These are phyloP conservation scores for Ceyx margarethae DNA, from an alignment of 2,113 vertebrate species.

Conservation along the genomic window DNA sequence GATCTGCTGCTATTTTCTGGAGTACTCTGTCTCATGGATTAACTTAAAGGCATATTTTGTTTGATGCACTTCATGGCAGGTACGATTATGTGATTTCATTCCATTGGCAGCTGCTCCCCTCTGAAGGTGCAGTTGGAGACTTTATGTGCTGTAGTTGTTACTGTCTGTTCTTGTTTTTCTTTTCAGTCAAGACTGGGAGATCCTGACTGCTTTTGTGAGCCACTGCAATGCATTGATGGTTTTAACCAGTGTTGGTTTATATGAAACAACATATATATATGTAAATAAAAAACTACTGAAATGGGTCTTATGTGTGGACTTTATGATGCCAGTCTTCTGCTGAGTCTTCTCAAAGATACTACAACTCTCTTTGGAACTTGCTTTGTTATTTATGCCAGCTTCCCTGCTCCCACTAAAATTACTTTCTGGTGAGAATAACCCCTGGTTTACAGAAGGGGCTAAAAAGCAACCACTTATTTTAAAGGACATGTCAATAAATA, in stretches of 20 bases:
- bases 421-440: not conserved
- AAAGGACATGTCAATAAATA: not conserved
- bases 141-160: not conserved
- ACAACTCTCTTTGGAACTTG: not conserved
- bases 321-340: not conserved
- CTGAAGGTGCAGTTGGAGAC: not conserved
- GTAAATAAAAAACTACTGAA: not conserved
- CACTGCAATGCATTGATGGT: accelerated
- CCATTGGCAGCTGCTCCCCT: not conserved
- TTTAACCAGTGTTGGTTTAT: not conserved
- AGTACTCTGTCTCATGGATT: not conserved
- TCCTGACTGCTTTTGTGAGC: not conserved
- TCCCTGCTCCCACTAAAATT: not conserved
- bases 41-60: not conserved
- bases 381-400: not conserved
- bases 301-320: not conserved
- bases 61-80: not conserved
- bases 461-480: not conserved
- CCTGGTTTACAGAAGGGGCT: not conserved
- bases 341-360: not conserved
- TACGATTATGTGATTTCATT: not conserved
- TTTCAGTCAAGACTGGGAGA: not conserved
- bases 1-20: not conserved
- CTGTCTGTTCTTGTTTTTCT: not conserved
- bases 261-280: not conserved